A percentile compares a stretch with the other conserved stretches of the same genome.
Evolutionary conservation across 2,888 invertebrate genomes (phyloP).

Genomic region (Meteorus cinctellus): DNA sequence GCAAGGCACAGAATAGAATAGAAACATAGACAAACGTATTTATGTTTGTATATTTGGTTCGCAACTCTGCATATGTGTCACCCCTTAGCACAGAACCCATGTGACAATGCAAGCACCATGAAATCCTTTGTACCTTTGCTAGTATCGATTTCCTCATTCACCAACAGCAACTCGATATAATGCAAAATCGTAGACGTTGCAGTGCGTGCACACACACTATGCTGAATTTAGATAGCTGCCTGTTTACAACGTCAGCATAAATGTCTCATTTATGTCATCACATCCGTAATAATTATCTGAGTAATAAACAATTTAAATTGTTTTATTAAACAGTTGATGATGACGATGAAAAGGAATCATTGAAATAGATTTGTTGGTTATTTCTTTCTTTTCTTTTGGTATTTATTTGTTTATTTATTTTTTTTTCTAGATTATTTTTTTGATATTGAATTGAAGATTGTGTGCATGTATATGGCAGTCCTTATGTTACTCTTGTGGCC

Average conservation of each 20-base stretch:
- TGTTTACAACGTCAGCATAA: neutral
- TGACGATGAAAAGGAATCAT: neutral
- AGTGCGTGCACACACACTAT: neutral
- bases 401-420: neutral
- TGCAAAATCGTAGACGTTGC: neutral
- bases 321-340: neutral
- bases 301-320: neutral
- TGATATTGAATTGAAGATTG: neutral
- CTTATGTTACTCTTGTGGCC: constrained; percentile 3
- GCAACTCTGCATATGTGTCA: constrained; percentile 2
- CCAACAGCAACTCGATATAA: neutral
- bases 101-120: neutral
- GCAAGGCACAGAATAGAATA: neutral
- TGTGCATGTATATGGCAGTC: neutral
- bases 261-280: neutral
- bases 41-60: neutral
- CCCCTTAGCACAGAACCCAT: neutral
- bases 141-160: constrained; percentile 10
- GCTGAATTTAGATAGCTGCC: neutral
- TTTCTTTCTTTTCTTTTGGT: no score
- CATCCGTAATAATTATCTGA: neutral
- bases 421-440: neutral
- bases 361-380: neutral
- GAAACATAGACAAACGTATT: neutral
- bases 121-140: constrained; percentile 1